Conservation (phyloP, 2,797 vertebrate genomes). For the Acipenser transmontanus region DNA sequence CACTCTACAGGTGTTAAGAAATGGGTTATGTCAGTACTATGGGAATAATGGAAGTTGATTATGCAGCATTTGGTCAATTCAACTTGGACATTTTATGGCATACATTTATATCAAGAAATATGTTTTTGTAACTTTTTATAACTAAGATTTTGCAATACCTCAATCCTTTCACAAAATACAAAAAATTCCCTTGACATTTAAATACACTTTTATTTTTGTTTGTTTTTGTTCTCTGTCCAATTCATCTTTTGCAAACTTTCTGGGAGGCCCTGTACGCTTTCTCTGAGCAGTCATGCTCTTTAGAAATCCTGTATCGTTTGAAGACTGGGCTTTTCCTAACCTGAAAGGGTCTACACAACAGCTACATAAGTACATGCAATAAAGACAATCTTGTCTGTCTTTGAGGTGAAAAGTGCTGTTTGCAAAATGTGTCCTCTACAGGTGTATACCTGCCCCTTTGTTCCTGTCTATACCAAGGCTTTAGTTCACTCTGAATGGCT, state of each 20-base stretch:
- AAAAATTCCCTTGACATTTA: no score
- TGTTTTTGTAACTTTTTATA: no score
- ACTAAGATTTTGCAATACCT: no score
- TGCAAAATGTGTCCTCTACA: constrained; percentile 47
- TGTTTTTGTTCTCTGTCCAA: background rate
- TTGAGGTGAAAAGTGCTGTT: constrained; percentile 49
- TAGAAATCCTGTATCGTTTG: constrained; percentile 15
- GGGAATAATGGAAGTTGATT: no score
- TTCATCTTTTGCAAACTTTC: background rate
- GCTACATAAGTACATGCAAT: constrained; percentile 21
- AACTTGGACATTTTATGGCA: no score
- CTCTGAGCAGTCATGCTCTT: constrained; percentile 20
- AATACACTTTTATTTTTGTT: no score
- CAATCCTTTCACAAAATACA: no score
- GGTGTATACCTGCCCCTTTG: background rate
- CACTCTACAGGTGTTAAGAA: no score
- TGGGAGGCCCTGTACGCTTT: constrained; percentile 17
- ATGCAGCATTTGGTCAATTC: no score
- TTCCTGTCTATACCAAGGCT: constrained; percentile 9
- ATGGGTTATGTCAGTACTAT: no score
- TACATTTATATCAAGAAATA: no score
- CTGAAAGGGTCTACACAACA: constrained; percentile 25
- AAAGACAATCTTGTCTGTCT: constrained; percentile 37
- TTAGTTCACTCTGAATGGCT: background rate
- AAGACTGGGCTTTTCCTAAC: constrained; percentile 14